A percentile compares a stretch with the other conserved stretches of the same genome.
phyloP scores from a whole-genome alignment of 2,113 vertebrate species.

The Oncorhynchus nerka region DNA sequence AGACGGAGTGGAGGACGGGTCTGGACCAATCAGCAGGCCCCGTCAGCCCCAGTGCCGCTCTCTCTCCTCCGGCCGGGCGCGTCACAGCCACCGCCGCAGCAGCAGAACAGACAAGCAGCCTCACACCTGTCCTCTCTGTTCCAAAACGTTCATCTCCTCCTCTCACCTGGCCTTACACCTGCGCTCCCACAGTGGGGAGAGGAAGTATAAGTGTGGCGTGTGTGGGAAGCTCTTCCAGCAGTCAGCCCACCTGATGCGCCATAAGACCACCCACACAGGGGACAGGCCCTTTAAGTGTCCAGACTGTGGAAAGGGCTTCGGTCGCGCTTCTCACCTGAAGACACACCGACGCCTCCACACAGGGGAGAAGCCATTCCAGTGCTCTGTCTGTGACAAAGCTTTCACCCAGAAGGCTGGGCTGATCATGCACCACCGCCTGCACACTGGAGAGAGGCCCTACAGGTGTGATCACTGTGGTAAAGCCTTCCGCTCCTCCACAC shows the following conservation, averaged over 20 bases:
- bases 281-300: constrained; percentile 75
- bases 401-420: constrained; percentile 57
- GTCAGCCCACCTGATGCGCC: constrained; percentile 71
- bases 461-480: constrained; percentile 54
- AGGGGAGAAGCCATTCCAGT: constrained; percentile 76
- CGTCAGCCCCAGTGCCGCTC: constrained; percentile 46
- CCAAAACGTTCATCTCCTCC: constrained; percentile 73
- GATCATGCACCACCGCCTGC: constrained; percentile 49
- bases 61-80: constrained; percentile 35
- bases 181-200: constrained; percentile 65
- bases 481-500: constrained; percentile 62
- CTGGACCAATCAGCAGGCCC: background rate
- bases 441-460: constrained; percentile 47
- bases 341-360: constrained; percentile 77
- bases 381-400: constrained; percentile 55
- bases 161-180: constrained; percentile 72
- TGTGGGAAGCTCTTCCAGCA: constrained; percentile 75
- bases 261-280: constrained; percentile 72
- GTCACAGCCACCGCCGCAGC: constrained; percentile 52
- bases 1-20: background rate
- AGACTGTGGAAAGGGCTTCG: constrained; percentile 73
- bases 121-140: constrained; percentile 64
- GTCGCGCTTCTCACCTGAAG: constrained; percentile 74
- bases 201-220: constrained; percentile 63
- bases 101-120: constrained; percentile 49